A percentile compares a stretch with the other conserved stretches of the same genome.
phyloP scores from a whole-genome alignment of 2,113 vertebrate species.

The Junco hyemalis region DNA sequence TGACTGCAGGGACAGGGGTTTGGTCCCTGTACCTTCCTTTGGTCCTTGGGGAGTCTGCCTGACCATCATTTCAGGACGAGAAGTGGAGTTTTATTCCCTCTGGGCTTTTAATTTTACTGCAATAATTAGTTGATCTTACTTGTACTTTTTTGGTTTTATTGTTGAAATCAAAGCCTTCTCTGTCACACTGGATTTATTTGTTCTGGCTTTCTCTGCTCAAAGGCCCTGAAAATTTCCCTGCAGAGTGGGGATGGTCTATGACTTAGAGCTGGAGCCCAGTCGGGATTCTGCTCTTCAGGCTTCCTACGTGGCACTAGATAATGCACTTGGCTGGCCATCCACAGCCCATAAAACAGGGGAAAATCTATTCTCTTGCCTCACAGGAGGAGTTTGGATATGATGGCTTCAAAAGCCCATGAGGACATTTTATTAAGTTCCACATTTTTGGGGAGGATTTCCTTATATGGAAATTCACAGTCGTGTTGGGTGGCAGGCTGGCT shows the following conservation, averaged over 20 bases:
- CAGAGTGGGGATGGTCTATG: neutral
- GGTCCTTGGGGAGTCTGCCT: neutral
- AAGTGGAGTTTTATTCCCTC: neutral
- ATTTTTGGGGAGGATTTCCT: neutral
- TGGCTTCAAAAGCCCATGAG: neutral
- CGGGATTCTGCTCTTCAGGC: neutral
- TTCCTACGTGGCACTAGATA: neutral
- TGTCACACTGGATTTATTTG: neutral
- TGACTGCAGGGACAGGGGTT: neutral
- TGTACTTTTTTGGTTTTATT: neutral
- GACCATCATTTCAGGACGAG: neutral
- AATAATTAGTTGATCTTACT: neutral
- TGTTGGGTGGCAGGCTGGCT: neutral
- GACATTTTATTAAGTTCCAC: neutral
- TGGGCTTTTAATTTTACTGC: neutral
- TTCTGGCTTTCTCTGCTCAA: neutral
- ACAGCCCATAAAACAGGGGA: neutral
- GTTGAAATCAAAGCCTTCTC: neutral
- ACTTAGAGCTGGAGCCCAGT: neutral
- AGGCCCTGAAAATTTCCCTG: neutral
- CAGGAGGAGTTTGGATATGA: neutral
- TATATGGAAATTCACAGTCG: neutral
- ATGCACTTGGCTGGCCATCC: neutral
- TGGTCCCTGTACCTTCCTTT: neutral
- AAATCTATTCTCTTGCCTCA: neutral